Evolutionary conservation across 2,797 vertebrate species (phyloP).

Genomic region (Rhinoraja longicauda): DNA sequence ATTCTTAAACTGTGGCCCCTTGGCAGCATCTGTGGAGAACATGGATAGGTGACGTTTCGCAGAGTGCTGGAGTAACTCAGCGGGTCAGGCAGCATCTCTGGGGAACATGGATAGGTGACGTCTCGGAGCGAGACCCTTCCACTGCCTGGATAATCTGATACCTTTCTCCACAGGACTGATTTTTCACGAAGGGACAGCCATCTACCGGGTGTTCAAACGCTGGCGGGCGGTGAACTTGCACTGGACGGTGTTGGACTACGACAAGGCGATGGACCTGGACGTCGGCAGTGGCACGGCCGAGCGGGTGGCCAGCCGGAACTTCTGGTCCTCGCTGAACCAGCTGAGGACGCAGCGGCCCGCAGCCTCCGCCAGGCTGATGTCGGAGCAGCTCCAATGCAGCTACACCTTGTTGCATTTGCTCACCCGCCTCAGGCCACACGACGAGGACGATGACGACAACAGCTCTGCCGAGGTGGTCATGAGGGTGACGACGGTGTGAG

Average conservation of each 20-base stretch:
- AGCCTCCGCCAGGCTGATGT: slow-evolving; percentile 68
- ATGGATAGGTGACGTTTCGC: too few relatives aligned
- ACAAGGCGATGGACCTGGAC: slow-evolving; percentile 82
- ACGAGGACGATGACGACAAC: slow-evolving; percentile 62
- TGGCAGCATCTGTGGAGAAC: too few relatives aligned
- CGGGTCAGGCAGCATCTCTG: too few relatives aligned
- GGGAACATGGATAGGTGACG: too few relatives aligned
- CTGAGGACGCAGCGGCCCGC: slow-evolving; percentile 66
- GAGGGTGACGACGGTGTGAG: slow-evolving; percentile 80
- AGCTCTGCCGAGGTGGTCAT: slow-evolving; percentile 79
- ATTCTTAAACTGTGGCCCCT: too few relatives aligned
- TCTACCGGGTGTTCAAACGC: slow-evolving; percentile 82
- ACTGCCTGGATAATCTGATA: slow-evolving; percentile 4
- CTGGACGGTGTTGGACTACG: slow-evolving; percentile 86
- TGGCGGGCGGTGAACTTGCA: slow-evolving; percentile 88
- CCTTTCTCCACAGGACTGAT: slow-evolving; percentile 67
- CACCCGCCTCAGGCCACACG: slow-evolving; percentile 62
- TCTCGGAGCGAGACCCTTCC: too few relatives aligned
- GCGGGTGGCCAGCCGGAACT: slow-evolving; percentile 63
- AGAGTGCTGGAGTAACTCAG: too few relatives aligned
- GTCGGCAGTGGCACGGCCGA: slow-evolving; percentile 64
- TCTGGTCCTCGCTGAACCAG: slow-evolving; percentile 68
- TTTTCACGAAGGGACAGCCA: slow-evolving; percentile 83
- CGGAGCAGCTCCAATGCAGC: slow-evolving; percentile 69
- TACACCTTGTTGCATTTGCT: slow-evolving; percentile 66